Base-by-base conservation (phyloP, 2,113 vertebrate genomes). In the Poeciliopsis retropinna region DNA sequence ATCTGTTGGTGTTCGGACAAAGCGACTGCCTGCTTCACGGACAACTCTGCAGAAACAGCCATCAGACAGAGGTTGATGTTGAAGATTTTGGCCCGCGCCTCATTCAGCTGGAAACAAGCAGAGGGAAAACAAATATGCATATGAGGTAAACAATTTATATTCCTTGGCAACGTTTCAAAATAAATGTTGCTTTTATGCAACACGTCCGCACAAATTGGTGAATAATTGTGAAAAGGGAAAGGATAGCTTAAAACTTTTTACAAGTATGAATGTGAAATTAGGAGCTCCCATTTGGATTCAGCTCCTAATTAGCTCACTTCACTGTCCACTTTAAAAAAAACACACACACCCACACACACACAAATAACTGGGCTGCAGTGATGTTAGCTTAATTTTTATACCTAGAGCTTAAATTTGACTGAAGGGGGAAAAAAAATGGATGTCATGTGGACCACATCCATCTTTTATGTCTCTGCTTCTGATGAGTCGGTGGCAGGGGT, bases 1-100 rank as follows among this genome's bases (percentile, higher is more conserved):
- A 95, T 85, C 92, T 98, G 95, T 70, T 96, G 95, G 62, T 96
- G 95, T 34, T 97, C 95, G 83, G 94, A 93, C 72, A 96, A 87
- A 31, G 91, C 80, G 44, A 90, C 73, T 0, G 95, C 95, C 89
- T 98, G 95, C 70, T 92, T 94, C 96, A 98, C 95, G 76, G 97
- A 95, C 44, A 99, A 64, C 75, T 98, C 96, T 5, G 96, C 96
- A 32, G 96, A 87, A 1, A 95, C 75, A 14, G 96, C 96, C 96
- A 96, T 98, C 81, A 95, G 82, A 70, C 95, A 92, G 68, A 89
- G 88, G 3, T 93, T 96, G 69, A 85, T 89, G 29, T 93, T 81
- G 60, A 94, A 95, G 47, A 98, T 93, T 57, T 76, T 95, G 61
- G 80, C 86, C 78, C 95, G 96, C 44, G 95, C 83, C 39, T 94